phyloP scores from a whole-genome alignment of 2,113 vertebrate species.

The Takifugu flavidus region DNA sequence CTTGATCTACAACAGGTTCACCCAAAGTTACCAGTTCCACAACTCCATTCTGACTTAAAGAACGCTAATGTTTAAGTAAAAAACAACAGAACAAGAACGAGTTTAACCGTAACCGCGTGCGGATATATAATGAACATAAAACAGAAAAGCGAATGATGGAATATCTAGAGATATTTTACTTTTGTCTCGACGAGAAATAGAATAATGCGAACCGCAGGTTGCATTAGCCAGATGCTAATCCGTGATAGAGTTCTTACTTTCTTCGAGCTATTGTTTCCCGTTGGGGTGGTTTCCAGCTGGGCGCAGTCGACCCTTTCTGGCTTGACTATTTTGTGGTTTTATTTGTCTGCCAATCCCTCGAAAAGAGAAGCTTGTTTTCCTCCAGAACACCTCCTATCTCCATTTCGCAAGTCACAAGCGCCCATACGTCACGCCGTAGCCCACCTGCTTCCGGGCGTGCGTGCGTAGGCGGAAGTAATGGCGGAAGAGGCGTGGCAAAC shows the following conservation, averaged over 20 bases:
- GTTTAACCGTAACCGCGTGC: too few species aligned
- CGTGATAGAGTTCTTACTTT: conserved; percentile 39
- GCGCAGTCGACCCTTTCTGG: background rate
- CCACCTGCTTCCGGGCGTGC: background rate
- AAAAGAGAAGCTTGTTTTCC: background rate
- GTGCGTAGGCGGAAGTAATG: background rate
- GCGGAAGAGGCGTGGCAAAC: background rate
- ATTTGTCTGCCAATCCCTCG: background rate
- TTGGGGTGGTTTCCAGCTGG: background rate
- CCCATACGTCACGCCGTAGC: background rate
- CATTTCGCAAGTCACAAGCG: conserved; percentile 60
- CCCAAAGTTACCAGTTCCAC: too few species aligned
- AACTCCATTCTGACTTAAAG: too few species aligned
- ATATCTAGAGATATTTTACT: background rate
- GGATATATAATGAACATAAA: background rate
- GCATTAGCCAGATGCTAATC: conserved; percentile 9
- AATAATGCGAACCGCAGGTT: conserved; percentile 6
- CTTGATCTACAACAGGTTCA: too few species aligned
- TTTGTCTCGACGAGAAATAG: background rate
- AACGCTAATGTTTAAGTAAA: too few species aligned
- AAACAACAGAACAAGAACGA: too few species aligned
- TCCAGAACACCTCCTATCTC: conserved; percentile 1
- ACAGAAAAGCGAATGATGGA: background rate
- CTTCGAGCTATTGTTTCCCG: background rate
- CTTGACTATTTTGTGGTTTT: background rate